phyloP scores from a whole-genome alignment of 2,888 invertebrate species.

The Lycia hirtaria region DNA sequence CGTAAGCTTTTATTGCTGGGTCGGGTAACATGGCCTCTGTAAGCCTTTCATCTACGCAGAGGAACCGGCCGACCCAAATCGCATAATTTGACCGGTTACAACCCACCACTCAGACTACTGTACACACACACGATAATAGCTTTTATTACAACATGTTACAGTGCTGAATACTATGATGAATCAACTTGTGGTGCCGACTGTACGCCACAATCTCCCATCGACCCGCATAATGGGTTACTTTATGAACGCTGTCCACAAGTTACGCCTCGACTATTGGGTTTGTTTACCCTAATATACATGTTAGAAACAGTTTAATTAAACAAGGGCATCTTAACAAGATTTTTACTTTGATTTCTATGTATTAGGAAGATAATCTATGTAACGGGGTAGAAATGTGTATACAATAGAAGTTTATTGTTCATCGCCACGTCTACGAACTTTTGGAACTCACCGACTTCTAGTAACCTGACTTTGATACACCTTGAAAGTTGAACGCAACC shows the following conservation, averaged over 20 bases:
- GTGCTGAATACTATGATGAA: constrained; percentile 8
- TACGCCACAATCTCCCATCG: constrained; percentile 38
- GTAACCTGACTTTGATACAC: constrained; percentile 15
- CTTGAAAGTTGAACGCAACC: constrained; percentile 9
- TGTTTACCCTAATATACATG: constrained; percentile 22
- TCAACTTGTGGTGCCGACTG: constrained; percentile 18
- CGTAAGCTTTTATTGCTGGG: constrained; percentile 55
- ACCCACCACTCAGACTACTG: constrained; percentile 30
- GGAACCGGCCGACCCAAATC: constrained; percentile 49
- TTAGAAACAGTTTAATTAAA: constrained; percentile 25
- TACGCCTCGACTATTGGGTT: constrained; percentile 15
- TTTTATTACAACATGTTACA: constrained; percentile 31
- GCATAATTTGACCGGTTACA: constrained; percentile 58
- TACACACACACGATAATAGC: constrained; percentile 31
- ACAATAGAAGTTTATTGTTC: constrained; percentile 1
- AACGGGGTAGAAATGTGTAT: neutral
- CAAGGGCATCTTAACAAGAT: constrained; percentile 6
- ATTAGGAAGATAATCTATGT: neutral
- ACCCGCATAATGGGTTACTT: constrained; percentile 38
- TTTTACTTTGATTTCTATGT: neutral
- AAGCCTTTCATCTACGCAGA: constrained; percentile 62
- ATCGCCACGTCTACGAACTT: constrained; percentile 3
- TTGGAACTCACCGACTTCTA: neutral
- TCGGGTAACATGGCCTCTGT: constrained; percentile 53
- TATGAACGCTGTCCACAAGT: constrained; percentile 37